These are phyloP conservation scores for Macrostomum cliftonense DNA, from an alignment of 2,888 invertebrate genomes.

Conservation along the genomic window DNA sequence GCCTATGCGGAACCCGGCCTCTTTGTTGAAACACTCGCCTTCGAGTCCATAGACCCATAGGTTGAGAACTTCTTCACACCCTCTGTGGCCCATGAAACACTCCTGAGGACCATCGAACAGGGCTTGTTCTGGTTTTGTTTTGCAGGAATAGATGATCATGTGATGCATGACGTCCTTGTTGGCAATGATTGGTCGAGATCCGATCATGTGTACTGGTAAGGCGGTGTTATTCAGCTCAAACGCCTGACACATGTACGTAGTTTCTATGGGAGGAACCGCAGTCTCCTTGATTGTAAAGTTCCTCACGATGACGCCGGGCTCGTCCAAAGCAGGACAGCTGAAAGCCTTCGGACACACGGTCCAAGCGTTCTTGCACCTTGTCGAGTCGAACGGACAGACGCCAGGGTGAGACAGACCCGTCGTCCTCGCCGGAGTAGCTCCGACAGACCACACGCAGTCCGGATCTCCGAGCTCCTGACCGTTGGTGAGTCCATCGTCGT, in stretches of 20 bases:
- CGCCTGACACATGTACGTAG: neutral
- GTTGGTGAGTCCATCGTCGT: slow-evolving; percentile 1
- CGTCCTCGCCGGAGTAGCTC: neutral
- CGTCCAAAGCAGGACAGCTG: too few relatives aligned
- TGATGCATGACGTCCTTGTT: neutral
- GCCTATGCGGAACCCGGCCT: too few relatives aligned
- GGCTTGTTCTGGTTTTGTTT: neutral
- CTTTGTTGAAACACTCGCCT: too few relatives aligned
- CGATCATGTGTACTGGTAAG: neutral
- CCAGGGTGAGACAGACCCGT: neutral
- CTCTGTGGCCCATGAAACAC: neutral
- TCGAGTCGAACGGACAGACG: neutral
- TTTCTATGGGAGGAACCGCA: neutral
- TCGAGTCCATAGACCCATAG: too few relatives aligned
- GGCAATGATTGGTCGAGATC: neutral
- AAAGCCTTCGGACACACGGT: neutral
- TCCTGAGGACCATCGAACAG: neutral
- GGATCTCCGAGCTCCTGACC: slow-evolving; percentile 2
- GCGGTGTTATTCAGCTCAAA: neutral
- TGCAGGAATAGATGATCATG: neutral
- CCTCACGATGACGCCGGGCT: neutral
- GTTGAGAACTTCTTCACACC: too few relatives aligned
- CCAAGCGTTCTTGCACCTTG: neutral
- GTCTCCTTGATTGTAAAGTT: neutral
- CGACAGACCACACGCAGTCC: neutral